Conservation (phyloP, 1,140 invertebrate species). For the Metaphire vulgaris region DNA sequence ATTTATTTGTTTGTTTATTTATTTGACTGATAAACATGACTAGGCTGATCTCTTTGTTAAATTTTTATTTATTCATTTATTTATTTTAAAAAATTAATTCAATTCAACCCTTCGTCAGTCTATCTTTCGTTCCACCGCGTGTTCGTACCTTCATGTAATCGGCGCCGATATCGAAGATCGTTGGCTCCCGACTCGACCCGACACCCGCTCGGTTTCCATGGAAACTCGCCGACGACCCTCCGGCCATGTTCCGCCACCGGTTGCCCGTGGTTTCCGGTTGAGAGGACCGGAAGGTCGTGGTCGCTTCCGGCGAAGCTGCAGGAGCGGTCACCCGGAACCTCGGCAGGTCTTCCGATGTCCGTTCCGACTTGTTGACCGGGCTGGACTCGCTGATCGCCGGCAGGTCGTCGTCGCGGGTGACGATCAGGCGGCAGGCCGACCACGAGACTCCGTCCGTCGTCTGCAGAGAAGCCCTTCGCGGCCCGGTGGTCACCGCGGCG, state of each 20-base stretch:
- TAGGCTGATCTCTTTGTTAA: too few species aligned
- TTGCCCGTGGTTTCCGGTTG: background rate
- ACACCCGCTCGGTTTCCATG: background rate
- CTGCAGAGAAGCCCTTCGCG: constrained; percentile 16
- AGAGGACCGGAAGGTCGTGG: background rate
- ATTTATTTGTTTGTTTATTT: too few species aligned
- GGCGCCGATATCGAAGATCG: constrained; percentile 71
- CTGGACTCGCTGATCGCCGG: background rate
- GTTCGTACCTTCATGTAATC: constrained; percentile 73
- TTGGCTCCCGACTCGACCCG: background rate
- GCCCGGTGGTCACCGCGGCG: background rate
- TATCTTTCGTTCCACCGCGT: too few species aligned
- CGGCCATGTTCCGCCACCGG: background rate
- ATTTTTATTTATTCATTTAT: too few species aligned
- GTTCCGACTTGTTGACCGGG: background rate
- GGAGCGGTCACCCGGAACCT: background rate
- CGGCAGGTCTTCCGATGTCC: background rate
- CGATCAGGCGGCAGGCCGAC: background rate
- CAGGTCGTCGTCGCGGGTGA: background rate
- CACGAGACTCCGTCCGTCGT: background rate
- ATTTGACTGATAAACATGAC: too few species aligned
- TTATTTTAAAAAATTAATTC: too few species aligned
- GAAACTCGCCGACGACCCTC: background rate
- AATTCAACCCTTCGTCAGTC: too few species aligned
- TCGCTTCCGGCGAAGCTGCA: background rate